Percentiles rank a stretch among this genome's conserved stretches.
phyloP scores from a whole-genome alignment of 2,888 invertebrate species.

The Cantharis rufa region DNA sequence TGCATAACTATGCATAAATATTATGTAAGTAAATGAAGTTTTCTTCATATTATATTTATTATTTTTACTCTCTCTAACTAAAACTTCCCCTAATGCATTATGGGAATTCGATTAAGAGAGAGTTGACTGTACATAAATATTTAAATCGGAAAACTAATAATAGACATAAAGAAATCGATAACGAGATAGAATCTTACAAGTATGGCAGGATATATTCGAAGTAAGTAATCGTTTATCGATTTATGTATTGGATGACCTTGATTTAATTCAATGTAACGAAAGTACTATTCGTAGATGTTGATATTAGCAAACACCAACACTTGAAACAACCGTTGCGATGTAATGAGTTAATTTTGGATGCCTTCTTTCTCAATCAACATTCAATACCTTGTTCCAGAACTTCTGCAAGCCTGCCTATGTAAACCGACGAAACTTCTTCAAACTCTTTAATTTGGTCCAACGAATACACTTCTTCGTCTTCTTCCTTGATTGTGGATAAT shows the following conservation, averaged over 20 bases:
- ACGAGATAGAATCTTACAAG: neutral
- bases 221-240: too few relatives aligned
- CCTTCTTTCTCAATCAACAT: neutral
- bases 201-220: neutral
- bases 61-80: too few relatives aligned
- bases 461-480: constrained; percentile 69
- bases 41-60: too few relatives aligned
- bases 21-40: too few relatives aligned
- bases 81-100: too few relatives aligned
- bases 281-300: neutral
- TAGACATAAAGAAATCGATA: neutral
- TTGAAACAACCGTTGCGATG: neutral
- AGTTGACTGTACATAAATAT: too few relatives aligned
- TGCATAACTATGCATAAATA: too few relatives aligned
- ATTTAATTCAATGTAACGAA: neutral
- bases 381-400: constrained; percentile 66
- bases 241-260: neutral
- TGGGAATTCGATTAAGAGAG: too few relatives aligned
- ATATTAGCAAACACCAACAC: neutral
- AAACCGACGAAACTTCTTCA: constrained; percentile 75
- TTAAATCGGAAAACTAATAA: neutral
- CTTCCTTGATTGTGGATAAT: constrained; percentile 63
- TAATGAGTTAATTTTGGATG: neutral
- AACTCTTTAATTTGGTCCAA: constrained; percentile 87
- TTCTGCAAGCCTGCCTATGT: constrained; percentile 77